A percentile compares a stretch with the other conserved stretches of the same genome.
Evolutionary conservation across 2,797 vertebrate species (phyloP).

Genomic region (Rhadinocentrus ornatus): DNA sequence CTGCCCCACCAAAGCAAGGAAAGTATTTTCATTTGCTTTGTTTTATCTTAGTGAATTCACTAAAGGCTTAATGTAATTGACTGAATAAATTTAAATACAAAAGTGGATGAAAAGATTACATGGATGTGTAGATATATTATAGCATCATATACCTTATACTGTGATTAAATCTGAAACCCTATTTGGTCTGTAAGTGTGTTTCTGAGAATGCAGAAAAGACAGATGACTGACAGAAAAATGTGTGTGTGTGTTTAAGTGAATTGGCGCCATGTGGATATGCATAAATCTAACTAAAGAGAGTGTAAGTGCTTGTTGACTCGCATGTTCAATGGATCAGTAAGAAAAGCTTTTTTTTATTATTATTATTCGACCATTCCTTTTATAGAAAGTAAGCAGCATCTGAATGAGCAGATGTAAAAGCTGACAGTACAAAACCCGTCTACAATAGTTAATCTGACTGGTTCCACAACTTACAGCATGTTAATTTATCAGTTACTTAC

Average conservation of each 20-base stretch:
- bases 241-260: conserved; percentile 15
- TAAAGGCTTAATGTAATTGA: neutral
- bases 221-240: conserved; percentile 15
- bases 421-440: neutral
- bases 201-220: conserved; percentile 16
- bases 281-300: conserved; percentile 33
- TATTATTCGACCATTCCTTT: conserved; percentile 7
- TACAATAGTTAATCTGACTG: conserved; percentile 1
- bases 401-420: neutral
- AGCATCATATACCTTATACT: too few species aligned
- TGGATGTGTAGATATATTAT: neutral
- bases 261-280: conserved; percentile 8
- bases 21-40: too few species aligned
- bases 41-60: too few species aligned
- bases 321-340: conserved; percentile 16
- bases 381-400: conserved; percentile 5
- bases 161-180: neutral
- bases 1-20: too few species aligned
- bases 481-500: neutral
- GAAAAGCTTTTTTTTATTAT: neutral
- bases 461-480: too few species aligned
- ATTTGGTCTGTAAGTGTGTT: neutral
- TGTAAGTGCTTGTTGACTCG: conserved; percentile 50
- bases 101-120: neutral
- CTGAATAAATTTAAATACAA: neutral